phyloP scores from a whole-genome alignment of 1,140 invertebrate species.

The Brachionus rubens region DNA sequence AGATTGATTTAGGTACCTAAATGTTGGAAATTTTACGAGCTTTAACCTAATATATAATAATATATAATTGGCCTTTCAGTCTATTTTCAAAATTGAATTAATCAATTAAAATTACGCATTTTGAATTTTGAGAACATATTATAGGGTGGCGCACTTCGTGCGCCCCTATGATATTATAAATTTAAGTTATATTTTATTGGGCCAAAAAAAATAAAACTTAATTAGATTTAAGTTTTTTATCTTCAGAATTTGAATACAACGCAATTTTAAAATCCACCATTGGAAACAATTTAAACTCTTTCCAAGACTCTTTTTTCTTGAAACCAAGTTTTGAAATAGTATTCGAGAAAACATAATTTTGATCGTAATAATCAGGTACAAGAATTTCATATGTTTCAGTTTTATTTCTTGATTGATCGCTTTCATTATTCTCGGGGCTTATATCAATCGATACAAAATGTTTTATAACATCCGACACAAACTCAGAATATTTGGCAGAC shows the following conservation, averaged over 20 bases:
- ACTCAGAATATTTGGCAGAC: neutral
- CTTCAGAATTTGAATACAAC: neutral
- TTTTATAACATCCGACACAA: neutral
- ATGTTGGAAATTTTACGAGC: too few relatives aligned
- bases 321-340: conserved; percentile 2
- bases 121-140: too few relatives aligned
- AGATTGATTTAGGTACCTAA: too few relatives aligned
- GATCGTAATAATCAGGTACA: conserved; percentile 41
- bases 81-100: too few relatives aligned
- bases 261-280: conserved; percentile 35
- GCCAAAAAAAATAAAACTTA: neutral
- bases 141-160: too few relatives aligned
- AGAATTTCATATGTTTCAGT: neutral
- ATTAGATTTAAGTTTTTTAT: conserved; percentile 14
- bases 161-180: too few relatives aligned
- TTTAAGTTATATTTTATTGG: neutral
- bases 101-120: too few relatives aligned
- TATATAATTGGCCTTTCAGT: too few relatives aligned
- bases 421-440: neutral
- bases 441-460: conserved; percentile 1
- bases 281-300: conserved; percentile 38
- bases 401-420: neutral
- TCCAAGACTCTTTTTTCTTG: conserved; percentile 21
- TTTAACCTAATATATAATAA: too few relatives aligned
- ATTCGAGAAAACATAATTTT: neutral